Conservation (phyloP, 2,888 invertebrate species). For the Creontiades dilutus region DNA sequence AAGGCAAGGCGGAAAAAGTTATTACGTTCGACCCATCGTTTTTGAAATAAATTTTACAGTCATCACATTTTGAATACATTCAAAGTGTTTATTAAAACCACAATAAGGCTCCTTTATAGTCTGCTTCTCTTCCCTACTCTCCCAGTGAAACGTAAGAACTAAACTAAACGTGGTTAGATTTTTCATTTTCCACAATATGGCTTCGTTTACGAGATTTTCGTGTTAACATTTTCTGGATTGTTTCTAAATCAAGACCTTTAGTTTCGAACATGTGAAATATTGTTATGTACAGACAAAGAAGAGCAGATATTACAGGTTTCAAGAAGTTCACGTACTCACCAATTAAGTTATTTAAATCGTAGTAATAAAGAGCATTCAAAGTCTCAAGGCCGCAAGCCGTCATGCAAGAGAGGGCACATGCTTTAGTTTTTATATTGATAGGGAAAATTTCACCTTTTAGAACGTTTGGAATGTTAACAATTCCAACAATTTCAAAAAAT, state of each 20-base stretch:
- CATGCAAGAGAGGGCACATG: constrained; percentile 82
- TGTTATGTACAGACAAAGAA: constrained; percentile 78
- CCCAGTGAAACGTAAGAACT: too few species aligned
- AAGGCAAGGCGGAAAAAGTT: too few species aligned
- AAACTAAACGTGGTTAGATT: background rate
- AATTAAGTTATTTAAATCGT: constrained; percentile 82
- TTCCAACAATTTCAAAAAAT: constrained; percentile 81
- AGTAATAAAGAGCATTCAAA: constrained; percentile 81
- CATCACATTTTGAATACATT: too few species aligned
- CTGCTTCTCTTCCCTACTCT: too few species aligned
- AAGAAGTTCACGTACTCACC: constrained; percentile 85
- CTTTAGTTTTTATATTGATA: constrained; percentile 82
- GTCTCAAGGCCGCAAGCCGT: constrained; percentile 82
- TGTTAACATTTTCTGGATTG: constrained; percentile 81
- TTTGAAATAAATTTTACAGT: too few species aligned
- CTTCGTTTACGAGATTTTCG: background rate
- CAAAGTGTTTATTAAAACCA: too few species aligned
- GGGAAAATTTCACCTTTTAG: constrained; percentile 84
- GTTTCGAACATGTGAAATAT: constrained; percentile 85
- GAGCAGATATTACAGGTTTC: constrained; percentile 82
- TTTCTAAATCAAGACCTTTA: constrained; percentile 85
- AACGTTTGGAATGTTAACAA: constrained; percentile 83
- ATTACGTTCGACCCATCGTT: too few species aligned
- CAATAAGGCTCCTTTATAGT: too few species aligned
- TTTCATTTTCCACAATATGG: background rate